Conservation (phyloP, 2,888 invertebrate species). For the Pomacea canaliculata region DNA sequence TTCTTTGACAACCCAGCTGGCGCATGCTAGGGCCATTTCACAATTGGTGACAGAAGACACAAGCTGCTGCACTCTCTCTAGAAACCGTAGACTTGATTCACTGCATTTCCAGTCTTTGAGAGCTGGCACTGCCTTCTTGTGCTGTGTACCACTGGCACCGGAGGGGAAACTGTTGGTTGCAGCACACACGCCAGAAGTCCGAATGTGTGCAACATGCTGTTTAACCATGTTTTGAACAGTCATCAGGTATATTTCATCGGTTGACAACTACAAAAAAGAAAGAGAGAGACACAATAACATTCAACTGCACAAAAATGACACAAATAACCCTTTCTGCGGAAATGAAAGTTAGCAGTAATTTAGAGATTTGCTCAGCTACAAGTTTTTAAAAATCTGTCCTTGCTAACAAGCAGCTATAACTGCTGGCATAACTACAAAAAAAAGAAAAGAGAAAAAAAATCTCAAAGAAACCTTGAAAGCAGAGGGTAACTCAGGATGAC, state of each 20-base stretch:
- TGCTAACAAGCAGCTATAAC: no score
- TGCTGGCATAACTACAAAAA: no score
- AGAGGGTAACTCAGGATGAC: no score
- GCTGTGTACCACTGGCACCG: not conserved
- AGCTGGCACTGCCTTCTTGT: conserved; percentile 1
- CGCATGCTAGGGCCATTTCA: conserved; percentile 56
- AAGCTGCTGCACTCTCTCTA: conserved; percentile 42
- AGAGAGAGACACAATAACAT: not conserved
- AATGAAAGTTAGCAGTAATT: no score
- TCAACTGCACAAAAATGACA: no score
- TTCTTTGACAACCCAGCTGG: conserved; percentile 55
- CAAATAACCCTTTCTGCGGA: no score
- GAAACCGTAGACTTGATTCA: conserved; percentile 42
- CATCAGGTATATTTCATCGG: conserved; percentile 53
- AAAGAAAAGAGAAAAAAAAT: no score
- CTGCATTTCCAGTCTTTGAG: conserved; percentile 54
- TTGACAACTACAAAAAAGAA: conserved; percentile 39
- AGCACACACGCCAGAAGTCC: not conserved
- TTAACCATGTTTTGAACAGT: conserved; percentile 57
- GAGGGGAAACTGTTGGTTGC: not conserved
- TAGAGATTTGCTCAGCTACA: no score
- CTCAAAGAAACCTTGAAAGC: no score
- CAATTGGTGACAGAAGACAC: conserved; percentile 47
- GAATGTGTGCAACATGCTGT: conserved; percentile 34
- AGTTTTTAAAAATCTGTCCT: no score